phyloP scores from a whole-genome alignment of 2,113 vertebrate species.

The Mastomys natalensis region DNA sequence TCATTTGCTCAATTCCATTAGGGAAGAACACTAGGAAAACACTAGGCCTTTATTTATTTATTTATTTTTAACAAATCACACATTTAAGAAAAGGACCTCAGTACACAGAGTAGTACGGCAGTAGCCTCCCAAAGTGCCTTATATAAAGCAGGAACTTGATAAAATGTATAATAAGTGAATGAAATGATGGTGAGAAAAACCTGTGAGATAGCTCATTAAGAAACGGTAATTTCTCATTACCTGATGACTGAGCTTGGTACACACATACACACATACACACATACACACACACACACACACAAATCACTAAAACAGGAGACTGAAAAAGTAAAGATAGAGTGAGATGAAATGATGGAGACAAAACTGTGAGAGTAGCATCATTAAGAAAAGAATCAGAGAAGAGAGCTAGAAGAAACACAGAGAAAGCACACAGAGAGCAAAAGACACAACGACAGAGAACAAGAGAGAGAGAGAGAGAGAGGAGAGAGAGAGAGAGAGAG shows the following conservation, averaged over 20 bases:
- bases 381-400: no score
- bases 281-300: no score
- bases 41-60: neutral
- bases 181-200: neutral
- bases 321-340: no score
- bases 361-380: no score
- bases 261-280: no score
- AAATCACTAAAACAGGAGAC: no score
- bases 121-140: neutral
- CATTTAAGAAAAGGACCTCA: neutral
- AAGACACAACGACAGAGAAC: no score
- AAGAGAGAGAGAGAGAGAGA: neutral
- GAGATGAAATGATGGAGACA: no score
- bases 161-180: neutral
- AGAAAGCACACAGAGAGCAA: no score
- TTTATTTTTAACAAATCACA: slow-evolving; percentile 19
- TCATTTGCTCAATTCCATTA: slow-evolving; percentile 26
- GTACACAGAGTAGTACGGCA: neutral
- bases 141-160: neutral
- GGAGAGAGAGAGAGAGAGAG: no score
- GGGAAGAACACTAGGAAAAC: neutral
- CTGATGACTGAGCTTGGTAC: no score
- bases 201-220: neutral
- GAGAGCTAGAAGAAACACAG: no score
- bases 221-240: neutral